Evolutionary conservation across 37 sponge, comb jelly and placozoan species (phyloP).

Genomic region (Cliona cf. orientalis): DNA sequence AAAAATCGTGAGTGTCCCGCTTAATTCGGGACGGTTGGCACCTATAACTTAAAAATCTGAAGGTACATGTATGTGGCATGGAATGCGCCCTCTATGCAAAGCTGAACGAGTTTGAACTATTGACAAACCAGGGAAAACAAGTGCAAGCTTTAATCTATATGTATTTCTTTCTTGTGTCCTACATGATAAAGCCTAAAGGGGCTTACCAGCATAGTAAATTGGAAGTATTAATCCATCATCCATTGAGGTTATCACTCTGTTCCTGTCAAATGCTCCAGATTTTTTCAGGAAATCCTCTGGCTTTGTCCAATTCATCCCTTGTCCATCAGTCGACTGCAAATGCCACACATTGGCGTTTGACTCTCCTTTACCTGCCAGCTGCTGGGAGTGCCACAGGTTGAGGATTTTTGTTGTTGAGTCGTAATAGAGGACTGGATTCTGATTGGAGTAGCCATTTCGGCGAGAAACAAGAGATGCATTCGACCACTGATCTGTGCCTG

Average conservation of each 20-base stretch:
- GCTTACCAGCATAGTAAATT: slow-evolving; percentile 70
- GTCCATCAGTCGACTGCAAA: slow-evolving; percentile 23
- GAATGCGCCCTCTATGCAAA: too few relatives aligned
- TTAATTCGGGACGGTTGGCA: too few relatives aligned
- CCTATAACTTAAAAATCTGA: too few relatives aligned
- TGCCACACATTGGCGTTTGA: slow-evolving; percentile 47
- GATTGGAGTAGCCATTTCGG: slow-evolving; percentile 72
- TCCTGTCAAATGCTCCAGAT: slow-evolving; percentile 70
- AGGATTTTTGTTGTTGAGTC: slow-evolving; percentile 22
- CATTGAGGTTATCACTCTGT: slow-evolving; percentile 53
- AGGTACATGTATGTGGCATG: too few relatives aligned
- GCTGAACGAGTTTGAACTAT: too few relatives aligned
- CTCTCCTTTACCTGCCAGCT: slow-evolving; percentile 34
- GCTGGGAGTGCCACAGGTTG: slow-evolving; percentile 74
- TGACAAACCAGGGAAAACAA: too few relatives aligned
- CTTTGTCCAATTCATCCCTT: slow-evolving; percentile 62
- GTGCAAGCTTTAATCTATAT: too few relatives aligned
- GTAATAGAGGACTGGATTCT: slow-evolving; percentile 68
- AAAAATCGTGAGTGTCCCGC: too few relatives aligned
- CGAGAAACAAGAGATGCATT: slow-evolving; percentile 39
- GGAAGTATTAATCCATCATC: slow-evolving; percentile 49
- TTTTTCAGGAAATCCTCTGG: slow-evolving; percentile 36
- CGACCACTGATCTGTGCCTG: slow-evolving; percentile 40
- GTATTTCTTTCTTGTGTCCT: too few relatives aligned
- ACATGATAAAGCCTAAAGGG: neutral